Evolutionary conservation across 2,888 invertebrate genomes (phyloP).

Genomic region (Copidosoma aretas): DNA sequence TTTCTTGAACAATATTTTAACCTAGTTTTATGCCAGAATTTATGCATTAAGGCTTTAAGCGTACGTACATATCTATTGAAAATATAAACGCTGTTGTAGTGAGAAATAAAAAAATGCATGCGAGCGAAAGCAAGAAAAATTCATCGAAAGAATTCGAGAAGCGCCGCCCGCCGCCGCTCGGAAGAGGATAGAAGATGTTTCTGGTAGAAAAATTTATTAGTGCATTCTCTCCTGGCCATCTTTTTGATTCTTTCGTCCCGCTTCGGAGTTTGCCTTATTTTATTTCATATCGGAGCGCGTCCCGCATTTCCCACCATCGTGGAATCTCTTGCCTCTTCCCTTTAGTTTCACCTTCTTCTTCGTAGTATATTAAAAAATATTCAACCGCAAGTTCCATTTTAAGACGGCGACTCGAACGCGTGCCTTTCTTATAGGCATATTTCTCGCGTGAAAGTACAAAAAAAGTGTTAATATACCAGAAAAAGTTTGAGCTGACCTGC

Average conservation of each 20-base stretch:
- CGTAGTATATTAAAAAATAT: slow-evolving; percentile 22
- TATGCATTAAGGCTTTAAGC: no score
- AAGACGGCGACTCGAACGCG: not conserved
- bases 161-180: no score
- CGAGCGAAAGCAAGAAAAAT: no score
- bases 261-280: no score
- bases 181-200: no score
- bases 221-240: slow-evolving; percentile 19
- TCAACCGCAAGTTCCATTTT: not conserved
- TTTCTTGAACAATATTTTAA: no score
- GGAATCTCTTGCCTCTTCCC: not conserved
- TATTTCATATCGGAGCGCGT: not conserved
- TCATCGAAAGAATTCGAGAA: no score
- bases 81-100: no score
- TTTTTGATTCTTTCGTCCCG: not conserved
- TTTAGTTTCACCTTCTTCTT: not conserved
- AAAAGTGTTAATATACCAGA: not conserved
- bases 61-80: no score
- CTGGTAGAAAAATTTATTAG: slow-evolving; percentile 22
- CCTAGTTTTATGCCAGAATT: no score
- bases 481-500: slow-evolving; percentile 70
- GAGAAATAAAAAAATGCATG: not conserved
- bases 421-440: not conserved
- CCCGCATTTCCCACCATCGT: no score
- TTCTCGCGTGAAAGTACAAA: no score